Conservation (phyloP, 1,140 invertebrate species). For the Euwallacea fornicatus region DNA sequence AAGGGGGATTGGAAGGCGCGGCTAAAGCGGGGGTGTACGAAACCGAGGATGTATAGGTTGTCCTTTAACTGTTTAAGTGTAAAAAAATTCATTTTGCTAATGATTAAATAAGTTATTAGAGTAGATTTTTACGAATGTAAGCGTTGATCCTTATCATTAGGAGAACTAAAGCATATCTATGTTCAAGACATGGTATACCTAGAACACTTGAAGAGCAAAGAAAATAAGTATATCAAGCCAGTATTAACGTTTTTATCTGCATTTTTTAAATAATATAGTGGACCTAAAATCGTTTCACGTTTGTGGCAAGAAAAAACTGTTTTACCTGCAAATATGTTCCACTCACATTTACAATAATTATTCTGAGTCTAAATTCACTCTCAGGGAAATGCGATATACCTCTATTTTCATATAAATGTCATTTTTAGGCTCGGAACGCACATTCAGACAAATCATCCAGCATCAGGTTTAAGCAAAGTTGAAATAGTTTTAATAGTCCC, state of each 20-base stretch:
- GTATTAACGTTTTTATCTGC: slow-evolving; percentile 46
- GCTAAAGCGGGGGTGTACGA: slow-evolving; percentile 26
- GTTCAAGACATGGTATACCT: slow-evolving; percentile 45
- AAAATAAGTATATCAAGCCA: slow-evolving; percentile 46
- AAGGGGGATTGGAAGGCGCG: neutral
- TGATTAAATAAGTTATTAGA: slow-evolving; percentile 40
- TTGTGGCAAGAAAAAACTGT: neutral
- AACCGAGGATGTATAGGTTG: slow-evolving; percentile 32
- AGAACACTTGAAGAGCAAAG: slow-evolving; percentile 40
- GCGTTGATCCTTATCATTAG: slow-evolving; percentile 42
- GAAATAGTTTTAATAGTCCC: slow-evolving; percentile 24
- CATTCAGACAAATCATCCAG: slow-evolving; percentile 4
- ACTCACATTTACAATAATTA: slow-evolving; percentile 28
- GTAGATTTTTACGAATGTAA: slow-evolving; percentile 32
- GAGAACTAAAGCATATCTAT: slow-evolving; percentile 49
- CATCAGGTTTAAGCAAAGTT: slow-evolving; percentile 12
- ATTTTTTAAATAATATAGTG: neutral
- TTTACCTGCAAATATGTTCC: neutral
- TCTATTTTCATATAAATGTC: slow-evolving; percentile 34
- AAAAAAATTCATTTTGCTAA: slow-evolving; percentile 39
- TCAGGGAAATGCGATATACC: slow-evolving; percentile 34
- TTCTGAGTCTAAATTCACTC: slow-evolving; percentile 35
- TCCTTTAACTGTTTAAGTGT: slow-evolving; percentile 36
- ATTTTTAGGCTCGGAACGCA: slow-evolving; percentile 32
- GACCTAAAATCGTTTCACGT: no score